phyloP scores from a whole-genome alignment of 2,888 invertebrate species.

The Phrixothrix hirtus region DNA sequence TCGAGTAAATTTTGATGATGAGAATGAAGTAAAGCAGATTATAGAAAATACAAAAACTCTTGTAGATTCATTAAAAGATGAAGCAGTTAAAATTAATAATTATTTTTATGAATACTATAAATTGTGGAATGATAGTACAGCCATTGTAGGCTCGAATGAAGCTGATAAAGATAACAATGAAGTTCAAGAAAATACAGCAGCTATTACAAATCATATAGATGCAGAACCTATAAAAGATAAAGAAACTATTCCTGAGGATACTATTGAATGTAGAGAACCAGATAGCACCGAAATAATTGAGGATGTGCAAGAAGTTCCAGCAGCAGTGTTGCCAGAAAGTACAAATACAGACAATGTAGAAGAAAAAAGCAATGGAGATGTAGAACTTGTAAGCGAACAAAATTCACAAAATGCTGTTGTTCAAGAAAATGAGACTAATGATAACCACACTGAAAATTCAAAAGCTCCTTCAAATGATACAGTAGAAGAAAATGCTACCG shows the following conservation, averaged over 20 bases:
- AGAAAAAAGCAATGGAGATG: not conserved
- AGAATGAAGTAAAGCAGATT: slow-evolving; percentile 17
- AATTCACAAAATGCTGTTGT: not conserved
- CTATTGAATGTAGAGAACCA: not conserved
- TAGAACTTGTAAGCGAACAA: not conserved
- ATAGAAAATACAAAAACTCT: slow-evolving; percentile 33
- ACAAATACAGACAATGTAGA: not conserved
- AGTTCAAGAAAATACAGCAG: not conserved
- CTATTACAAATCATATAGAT: not conserved
- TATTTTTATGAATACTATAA: slow-evolving; percentile 31
- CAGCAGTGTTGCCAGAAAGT: not conserved
- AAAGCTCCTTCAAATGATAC: too few relatives aligned
- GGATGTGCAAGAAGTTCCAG: not conserved
- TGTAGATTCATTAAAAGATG: slow-evolving; percentile 28
- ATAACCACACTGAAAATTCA: too few relatives aligned
- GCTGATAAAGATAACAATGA: not conserved
- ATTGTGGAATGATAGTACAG: slow-evolving; percentile 1
- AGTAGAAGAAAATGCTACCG: not conserved
- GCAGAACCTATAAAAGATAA: not conserved
- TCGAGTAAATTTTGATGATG: slow-evolving; percentile 21
- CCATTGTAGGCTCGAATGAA: not conserved
- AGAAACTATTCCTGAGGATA: not conserved
- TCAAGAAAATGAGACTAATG: not conserved
- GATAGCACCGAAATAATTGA: not conserved
- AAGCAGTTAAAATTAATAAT: slow-evolving; percentile 27